phyloP scores from a whole-genome alignment of 2,797 vertebrate genomes.

The Vultur gryphus region DNA sequence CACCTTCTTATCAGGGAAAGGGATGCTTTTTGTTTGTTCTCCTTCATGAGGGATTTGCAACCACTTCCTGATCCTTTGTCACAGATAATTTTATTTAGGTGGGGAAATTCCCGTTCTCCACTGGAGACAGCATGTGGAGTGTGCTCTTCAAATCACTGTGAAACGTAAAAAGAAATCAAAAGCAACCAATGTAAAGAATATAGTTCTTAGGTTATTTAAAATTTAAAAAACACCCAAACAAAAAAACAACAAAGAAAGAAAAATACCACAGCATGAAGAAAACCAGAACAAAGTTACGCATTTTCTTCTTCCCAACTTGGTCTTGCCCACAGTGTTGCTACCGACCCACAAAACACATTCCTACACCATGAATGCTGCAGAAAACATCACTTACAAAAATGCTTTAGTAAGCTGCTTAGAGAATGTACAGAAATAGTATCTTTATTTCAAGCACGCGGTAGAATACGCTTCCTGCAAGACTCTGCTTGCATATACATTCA shows the following conservation, averaged over 20 bases:
- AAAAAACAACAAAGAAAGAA: neutral
- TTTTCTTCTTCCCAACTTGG: neutral
- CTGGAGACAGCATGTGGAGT: neutral
- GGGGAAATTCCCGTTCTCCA: neutral
- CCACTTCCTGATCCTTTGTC: neutral
- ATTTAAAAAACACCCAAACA: neutral
- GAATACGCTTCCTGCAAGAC: neutral
- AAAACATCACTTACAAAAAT: conserved; percentile 3
- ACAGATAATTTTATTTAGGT: neutral
- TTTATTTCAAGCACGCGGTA: neutral
- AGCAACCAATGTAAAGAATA: neutral
- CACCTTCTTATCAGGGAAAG: neutral
- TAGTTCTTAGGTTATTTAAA: neutral
- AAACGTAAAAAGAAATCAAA: neutral
- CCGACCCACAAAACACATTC: neutral
- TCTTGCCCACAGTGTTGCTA: neutral
- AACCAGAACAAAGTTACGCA: neutral
- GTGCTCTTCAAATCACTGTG: neutral
- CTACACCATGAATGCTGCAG: neutral
- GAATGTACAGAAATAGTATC: neutral
- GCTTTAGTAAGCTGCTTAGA: neutral
- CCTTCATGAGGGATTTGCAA: neutral
- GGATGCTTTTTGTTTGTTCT: neutral
- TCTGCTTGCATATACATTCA: neutral
- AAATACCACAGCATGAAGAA: neutral